A percentile compares a stretch with the other conserved stretches of the same genome.
Conservation (phyloP, 1,140 invertebrate species). For the Xylocopa sonorina region DNA sequence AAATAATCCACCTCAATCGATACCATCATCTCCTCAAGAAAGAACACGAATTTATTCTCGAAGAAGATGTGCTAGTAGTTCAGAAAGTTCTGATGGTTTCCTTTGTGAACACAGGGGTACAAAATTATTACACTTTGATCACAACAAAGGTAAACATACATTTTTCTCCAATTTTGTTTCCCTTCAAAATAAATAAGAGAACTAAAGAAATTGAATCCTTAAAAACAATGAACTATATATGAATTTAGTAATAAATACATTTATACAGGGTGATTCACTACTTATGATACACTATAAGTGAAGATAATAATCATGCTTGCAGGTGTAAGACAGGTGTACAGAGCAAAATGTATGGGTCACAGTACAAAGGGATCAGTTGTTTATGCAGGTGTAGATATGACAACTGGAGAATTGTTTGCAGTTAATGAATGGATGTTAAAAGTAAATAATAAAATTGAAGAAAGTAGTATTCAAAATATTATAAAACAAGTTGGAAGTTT, state of each 20-base stretch:
- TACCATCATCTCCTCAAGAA: constrained; percentile 76
- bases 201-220: too few species aligned
- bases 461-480: constrained; percentile 75
- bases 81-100: constrained; percentile 78
- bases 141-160: constrained; percentile 77
- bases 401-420: constrained; percentile 86
- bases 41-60: constrained; percentile 69
- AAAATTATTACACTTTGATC: constrained; percentile 82
- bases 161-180: too few species aligned
- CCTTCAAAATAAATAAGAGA: too few species aligned
- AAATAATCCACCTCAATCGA: constrained; percentile 68
- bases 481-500: constrained; percentile 85
- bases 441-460: constrained; percentile 59
- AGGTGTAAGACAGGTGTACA: constrained; percentile 80
- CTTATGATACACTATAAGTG: too few species aligned
- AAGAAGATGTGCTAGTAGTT: constrained; percentile 73
- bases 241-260: too few species aligned
- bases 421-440: constrained; percentile 88
- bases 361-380: constrained; percentile 86
- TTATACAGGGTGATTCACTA: too few species aligned
- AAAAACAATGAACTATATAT: too few species aligned
- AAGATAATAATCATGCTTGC: background rate
- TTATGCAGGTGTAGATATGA: constrained; percentile 86
- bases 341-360: constrained; percentile 85
- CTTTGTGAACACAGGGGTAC: constrained; percentile 82